Evolutionary conservation across 2,888 invertebrate species (phyloP).

Genomic region (Anorthoa munda): DNA sequence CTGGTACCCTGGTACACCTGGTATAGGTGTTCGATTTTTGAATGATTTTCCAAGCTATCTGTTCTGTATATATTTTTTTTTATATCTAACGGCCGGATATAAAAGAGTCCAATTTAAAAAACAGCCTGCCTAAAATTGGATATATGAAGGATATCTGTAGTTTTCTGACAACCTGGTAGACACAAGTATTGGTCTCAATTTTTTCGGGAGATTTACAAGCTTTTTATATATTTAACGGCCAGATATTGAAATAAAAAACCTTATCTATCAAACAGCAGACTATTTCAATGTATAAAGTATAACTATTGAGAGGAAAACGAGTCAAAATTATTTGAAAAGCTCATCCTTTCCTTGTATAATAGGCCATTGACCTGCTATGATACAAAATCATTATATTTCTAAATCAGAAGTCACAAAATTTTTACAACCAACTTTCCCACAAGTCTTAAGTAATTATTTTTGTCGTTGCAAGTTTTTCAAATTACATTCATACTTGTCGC

Average conservation of each 20-base stretch:
- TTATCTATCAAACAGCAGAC: not conserved
- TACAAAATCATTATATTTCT: not conserved
- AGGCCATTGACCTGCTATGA: not conserved
- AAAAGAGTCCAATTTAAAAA: not conserved
- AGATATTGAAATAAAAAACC: too few relatives aligned
- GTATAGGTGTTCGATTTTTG: not conserved
- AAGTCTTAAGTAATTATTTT: conserved; percentile 8
- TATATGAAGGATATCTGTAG: too few relatives aligned
- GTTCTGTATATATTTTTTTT: too few relatives aligned
- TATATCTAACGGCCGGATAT: not conserved
- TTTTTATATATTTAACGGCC: not conserved
- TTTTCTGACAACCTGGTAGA: too few relatives aligned
- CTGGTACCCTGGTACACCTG: conserved; percentile 6
- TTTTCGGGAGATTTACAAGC: too few relatives aligned
- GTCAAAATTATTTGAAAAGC: not conserved
- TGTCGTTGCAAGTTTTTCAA: conserved; percentile 17
- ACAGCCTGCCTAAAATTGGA: too few relatives aligned
- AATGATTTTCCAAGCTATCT: too few relatives aligned
- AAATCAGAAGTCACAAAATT: not conserved
- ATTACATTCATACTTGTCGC: conserved; percentile 25
- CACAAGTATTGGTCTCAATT: too few relatives aligned
- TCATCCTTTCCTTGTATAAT: conserved; percentile 6
- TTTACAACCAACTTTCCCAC: conserved; percentile 8
- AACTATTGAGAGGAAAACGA: conserved; percentile 21
- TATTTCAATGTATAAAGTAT: not conserved